Evolutionary conservation across 2,113 vertebrate species (phyloP).

Genomic region (Potamarius usumacintae): DNA sequence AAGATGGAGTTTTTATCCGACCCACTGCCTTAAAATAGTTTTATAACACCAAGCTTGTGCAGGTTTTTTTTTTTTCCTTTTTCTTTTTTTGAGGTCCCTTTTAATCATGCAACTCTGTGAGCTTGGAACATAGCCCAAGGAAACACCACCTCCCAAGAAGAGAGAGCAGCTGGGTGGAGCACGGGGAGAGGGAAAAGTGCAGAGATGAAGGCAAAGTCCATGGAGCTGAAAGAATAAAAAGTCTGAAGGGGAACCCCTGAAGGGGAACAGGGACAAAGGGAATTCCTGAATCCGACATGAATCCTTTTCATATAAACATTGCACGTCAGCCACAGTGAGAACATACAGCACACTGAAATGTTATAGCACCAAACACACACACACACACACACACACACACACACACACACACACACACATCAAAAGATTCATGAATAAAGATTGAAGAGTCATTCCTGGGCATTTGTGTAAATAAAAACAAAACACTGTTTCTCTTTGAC

Average conservation of each 20-base stretch:
- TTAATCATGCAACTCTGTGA: not conserved
- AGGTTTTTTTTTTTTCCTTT: not conserved
- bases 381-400: too few relatives aligned
- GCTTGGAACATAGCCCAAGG: not conserved
- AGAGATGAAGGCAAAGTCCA: not conserved
- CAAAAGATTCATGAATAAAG: not conserved
- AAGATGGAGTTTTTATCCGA: not conserved
- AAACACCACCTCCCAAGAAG: not conserved
- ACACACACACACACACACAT: too few relatives aligned
- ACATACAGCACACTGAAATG: not conserved
- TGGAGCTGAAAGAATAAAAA: not conserved
- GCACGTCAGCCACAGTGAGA: not conserved
- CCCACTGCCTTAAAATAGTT: not conserved
- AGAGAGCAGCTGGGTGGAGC: not conserved
- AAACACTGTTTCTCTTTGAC: not conserved
- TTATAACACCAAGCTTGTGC: not conserved
- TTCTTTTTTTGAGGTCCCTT: not conserved
- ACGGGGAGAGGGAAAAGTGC: not conserved
- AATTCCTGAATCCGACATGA: slow-evolving; percentile 4
- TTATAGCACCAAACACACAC: too few relatives aligned
- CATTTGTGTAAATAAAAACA: not conserved
- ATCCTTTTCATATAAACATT: not conserved
- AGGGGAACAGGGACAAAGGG: slow-evolving; percentile 4
- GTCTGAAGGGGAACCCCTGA: not conserved
- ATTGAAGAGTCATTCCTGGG: not conserved